Evolutionary conservation across 2,113 vertebrate species (phyloP).

Genomic region (Aegotheles bennettii): DNA sequence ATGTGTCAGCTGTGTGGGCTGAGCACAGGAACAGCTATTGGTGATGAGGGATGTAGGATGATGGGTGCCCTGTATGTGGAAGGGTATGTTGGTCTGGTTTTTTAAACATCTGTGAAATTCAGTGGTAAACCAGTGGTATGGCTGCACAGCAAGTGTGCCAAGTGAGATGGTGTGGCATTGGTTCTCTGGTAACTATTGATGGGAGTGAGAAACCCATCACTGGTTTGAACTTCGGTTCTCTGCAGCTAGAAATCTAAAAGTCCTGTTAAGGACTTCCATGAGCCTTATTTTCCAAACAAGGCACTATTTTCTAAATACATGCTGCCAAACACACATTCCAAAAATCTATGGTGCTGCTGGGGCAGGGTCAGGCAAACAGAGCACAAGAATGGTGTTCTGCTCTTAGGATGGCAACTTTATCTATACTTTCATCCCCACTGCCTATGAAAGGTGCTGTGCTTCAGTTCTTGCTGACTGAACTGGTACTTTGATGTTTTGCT

Average conservation of each 20-base stretch:
- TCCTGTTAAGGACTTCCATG: background rate
- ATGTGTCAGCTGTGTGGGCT: background rate
- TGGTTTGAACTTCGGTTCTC: background rate
- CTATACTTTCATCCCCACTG: fast-evolving
- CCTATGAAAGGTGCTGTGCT: background rate
- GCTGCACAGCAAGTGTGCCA: fast-evolving
- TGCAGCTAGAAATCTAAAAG: background rate
- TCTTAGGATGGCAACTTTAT: background rate
- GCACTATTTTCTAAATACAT: background rate
- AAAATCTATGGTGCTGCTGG: background rate
- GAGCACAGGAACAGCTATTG: background rate
- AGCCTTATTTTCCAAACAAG: background rate
- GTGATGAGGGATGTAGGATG: background rate
- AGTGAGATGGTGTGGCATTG: background rate
- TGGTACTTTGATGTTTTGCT: too few relatives aligned
- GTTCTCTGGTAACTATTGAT: background rate
- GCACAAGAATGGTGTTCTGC: background rate
- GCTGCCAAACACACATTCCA: background rate
- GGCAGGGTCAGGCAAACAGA: background rate
- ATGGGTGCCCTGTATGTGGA: too few relatives aligned
- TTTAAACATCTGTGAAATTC: background rate
- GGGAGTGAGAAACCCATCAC: background rate
- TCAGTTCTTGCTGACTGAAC: background rate
- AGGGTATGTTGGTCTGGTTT: too few relatives aligned
- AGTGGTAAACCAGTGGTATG: fast-evolving